Percentiles rank a stretch among this genome's conserved stretches.
These are phyloP conservation scores for Salarias fasciatus DNA, from an alignment of 2,797 vertebrate species.

Conservation along the genomic window DNA sequence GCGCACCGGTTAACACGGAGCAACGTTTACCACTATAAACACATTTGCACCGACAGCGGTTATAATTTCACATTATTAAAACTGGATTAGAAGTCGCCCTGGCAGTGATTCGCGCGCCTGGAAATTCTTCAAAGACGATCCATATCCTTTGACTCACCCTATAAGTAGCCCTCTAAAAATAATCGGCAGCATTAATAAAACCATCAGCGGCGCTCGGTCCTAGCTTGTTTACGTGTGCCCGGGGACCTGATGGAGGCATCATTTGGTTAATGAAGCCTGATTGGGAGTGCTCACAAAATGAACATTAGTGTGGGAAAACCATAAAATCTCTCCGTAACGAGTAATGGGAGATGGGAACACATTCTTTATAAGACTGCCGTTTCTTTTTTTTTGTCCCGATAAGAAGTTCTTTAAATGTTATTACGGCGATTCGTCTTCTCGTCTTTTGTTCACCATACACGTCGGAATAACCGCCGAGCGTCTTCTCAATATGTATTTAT, in stretches of 20 bases:
- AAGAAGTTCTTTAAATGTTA: constrained; percentile 12
- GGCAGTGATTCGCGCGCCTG: not conserved
- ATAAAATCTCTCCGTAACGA: constrained; percentile 60
- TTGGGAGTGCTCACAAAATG: constrained; percentile 70
- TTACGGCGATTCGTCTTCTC: not conserved
- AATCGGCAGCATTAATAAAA: constrained; percentile 75
- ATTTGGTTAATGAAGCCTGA: constrained; percentile 75
- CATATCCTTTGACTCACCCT: constrained; percentile 46
- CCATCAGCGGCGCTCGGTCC: constrained; percentile 66
- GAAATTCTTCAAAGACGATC: constrained; percentile 40
- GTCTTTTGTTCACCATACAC: not conserved
- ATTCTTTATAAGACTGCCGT: constrained; percentile 19
- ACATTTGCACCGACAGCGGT: no score
- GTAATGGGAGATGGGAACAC: constrained; percentile 53
- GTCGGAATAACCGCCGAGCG: not conserved
- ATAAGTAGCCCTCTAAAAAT: constrained; percentile 71
- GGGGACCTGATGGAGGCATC: constrained; percentile 70
- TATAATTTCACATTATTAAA: not conserved
- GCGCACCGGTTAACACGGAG: no score
- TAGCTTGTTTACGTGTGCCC: constrained; percentile 73
- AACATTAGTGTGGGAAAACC: constrained; percentile 67
- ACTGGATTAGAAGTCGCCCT: constrained; percentile 23
- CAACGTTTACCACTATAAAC: no score
- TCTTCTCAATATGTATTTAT: not conserved
- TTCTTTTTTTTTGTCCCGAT: constrained; percentile 5